Base-by-base conservation (phyloP, 2,888 invertebrate species). In the Caenorhabditis imperialis region DNA sequence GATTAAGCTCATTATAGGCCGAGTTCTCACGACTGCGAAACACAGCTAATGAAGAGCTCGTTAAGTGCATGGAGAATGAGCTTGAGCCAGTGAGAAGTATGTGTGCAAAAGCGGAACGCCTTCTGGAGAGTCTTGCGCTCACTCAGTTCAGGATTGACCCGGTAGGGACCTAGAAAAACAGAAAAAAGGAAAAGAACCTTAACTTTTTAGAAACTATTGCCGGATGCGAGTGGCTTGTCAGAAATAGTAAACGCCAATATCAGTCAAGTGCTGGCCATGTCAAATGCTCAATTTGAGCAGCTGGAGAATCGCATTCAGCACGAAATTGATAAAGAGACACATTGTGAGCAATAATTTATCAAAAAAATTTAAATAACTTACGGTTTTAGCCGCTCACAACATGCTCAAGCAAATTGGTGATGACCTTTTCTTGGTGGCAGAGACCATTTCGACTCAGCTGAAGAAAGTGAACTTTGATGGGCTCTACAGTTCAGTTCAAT, bases 351-450 rank as follows among this genome's bases (percentile, higher is more conserved):
- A 7, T 30, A 30, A 30, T 30, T 30, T 30, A 6, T 30, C 37
- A 27, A 27, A 42, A 10, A 42, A 18, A 27, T 30, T 53, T 42
- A 4, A 55, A 55, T 7, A 40, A 10, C 10, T 35, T 7, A 14
- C 14, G 8, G 10, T 55, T 81, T 65, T 58, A 83, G 83, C 77
- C 25, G 81, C 77, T 33, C 77, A 77, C 63, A 83, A 75, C 69
- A 80, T 77, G 65, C 62, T 79, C 16, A 78, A 76, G 57, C 73
- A 77, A 69, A 79, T 82, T 48, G 81, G 81, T 7, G 84, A 84
- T 53, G 84, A 85, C 47, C 62, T 86, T 37, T 83, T 84, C 54
- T 62, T 76, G 4, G 81, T 85, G 6, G 84, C 84, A 14, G 85
- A 85, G 54, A 78, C 80, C 10, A 81, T 84, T 35, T 84, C 86